Base-by-base conservation (phyloP, 2,888 invertebrate species). In the Flabesymbios commensalis region DNA sequence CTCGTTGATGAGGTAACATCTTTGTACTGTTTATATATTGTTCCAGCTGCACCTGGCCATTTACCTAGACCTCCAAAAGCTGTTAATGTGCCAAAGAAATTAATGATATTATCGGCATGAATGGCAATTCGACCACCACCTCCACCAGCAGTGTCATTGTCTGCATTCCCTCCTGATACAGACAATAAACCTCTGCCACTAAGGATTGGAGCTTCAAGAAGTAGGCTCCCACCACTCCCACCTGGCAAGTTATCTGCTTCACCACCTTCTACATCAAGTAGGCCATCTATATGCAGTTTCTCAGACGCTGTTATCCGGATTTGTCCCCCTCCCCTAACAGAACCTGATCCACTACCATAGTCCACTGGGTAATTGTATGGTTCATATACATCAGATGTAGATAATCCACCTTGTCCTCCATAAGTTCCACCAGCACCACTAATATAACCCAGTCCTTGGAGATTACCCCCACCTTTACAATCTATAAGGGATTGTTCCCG, bases 371-470 rank as follows among this genome's bases (percentile, higher is more conserved):
- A 10, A 28, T 42, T 55, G 1, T 67, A 56, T 2, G 70, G 69
- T 14, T 73, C 74, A 56, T 72, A 72, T 5, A 65, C 64, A 14
- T 58, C 48, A 22, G 51, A 61, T 1, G 47, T n/a, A 36, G 63
- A 63, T n/a, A 17, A 45, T 28, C 71, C 71, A 17, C 74, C 74
- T 26, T 71, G 67, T 28, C 75, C 75, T n/a, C 75, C 75, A 59
- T 73, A 62, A 51, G 72, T 72, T 1, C 67, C 75, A 1, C 75
- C 75, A n/a, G n/a, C n/a, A n/a, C n/a, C n/a, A n/a, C n/a, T n/a
- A n/a, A n/a, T n/a, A n/a, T n/a, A n/a, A n/a, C n/a, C n/a, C n/a
- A n/a, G n/a, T n/a, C n/a, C n/a, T n/a, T n/a, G n/a, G n/a, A n/a
- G n/a, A n/a, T n/a, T n/a, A n/a, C n/a, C n/a, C n/a, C n/a, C n/a